phyloP scores from a whole-genome alignment of 2,888 invertebrate genomes.

The Dorcus hopei region DNA sequence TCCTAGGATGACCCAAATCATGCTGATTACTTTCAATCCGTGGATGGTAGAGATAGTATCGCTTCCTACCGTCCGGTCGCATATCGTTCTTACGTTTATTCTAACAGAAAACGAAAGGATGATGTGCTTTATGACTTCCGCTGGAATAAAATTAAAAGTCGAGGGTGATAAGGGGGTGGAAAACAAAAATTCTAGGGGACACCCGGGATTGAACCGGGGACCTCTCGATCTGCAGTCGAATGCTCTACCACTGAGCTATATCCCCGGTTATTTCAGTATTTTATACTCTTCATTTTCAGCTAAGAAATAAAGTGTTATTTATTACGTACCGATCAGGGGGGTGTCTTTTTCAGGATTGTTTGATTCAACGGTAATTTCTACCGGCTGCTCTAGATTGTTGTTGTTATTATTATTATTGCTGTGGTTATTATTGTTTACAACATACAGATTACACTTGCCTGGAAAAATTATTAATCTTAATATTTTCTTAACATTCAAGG shows the following conservation, averaged over 20 bases:
- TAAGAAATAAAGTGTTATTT: too few species aligned
- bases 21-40: constrained; percentile 60
- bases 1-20: constrained; percentile 66
- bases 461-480: constrained; percentile 12
- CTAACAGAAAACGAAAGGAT: constrained; percentile 75
- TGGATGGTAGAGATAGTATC: constrained; percentile 75
- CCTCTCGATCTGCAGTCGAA: constrained; percentile 72
- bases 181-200: constrained; percentile 52
- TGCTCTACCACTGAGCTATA: constrained; percentile 40
- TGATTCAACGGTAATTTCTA: constrained; percentile 5
- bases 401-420: constrained; percentile 22
- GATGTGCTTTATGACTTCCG: constrained; percentile 60
- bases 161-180: too few species aligned
- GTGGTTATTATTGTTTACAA: constrained; percentile 38
- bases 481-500: too few species aligned
- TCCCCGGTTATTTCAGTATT: constrained; percentile 22
- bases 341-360: too few species aligned
- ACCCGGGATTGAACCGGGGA: constrained; percentile 75
- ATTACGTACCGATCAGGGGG: too few species aligned
- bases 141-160: constrained; percentile 44
- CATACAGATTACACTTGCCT: constrained; percentile 43
- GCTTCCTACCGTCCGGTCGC: constrained; percentile 75
- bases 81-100: constrained; percentile 75
- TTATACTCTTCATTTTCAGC: too few species aligned
- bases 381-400: constrained; percentile 10